Base-by-base conservation (phyloP, 2,797 vertebrate species). In the Euthynnus affinis region DNA sequence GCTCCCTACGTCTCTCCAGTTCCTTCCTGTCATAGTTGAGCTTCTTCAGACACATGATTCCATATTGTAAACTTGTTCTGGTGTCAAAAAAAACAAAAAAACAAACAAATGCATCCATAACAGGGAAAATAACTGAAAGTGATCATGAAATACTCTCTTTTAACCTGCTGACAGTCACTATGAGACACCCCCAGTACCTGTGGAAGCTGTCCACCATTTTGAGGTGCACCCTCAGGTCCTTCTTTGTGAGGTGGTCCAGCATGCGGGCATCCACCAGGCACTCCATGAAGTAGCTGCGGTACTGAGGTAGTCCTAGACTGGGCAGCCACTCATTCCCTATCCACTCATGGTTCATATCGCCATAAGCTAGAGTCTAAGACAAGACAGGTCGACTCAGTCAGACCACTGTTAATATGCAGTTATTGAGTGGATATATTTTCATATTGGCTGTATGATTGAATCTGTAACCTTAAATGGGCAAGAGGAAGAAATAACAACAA, bases 191-290 rank as follows among this genome's bases (percentile, higher is more conserved):
- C 23, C 18, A 79, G 46, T 96, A 99, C 98, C 98, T 96, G 96
- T 99, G 98, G 89, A 99, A 99, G 92, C 98, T 99, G 94, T 99
- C 98, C 93, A 99, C 98, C 98, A 99, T 99, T 93, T 99, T 99
- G 74, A 99, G 97, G 89, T 99, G 98, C 86, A 99, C 98, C 68
- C 98, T 95, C 78, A 99, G 97, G 91, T 99, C 98, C 93, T 99
- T 99, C 94, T 99, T 99, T 77, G 98, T 99, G 82, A 99, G 96
- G 80, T 99, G 98, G 92, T 99, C 98, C 87, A 99, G 94, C 98
- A 99, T 99, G 90, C 98, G 96, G 0, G 98, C 98, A 46, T 99
- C 98, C 75, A 99, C 98, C 93, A 99, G 95, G 93, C 98, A 99
- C 94, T 99, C 98, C 98, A 99, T 99, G 86, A 99, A 99, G 91